These are phyloP conservation scores for Oenanthe oenanthe DNA, from an alignment of 2,113 vertebrate genomes.

Conservation along the genomic window DNA sequence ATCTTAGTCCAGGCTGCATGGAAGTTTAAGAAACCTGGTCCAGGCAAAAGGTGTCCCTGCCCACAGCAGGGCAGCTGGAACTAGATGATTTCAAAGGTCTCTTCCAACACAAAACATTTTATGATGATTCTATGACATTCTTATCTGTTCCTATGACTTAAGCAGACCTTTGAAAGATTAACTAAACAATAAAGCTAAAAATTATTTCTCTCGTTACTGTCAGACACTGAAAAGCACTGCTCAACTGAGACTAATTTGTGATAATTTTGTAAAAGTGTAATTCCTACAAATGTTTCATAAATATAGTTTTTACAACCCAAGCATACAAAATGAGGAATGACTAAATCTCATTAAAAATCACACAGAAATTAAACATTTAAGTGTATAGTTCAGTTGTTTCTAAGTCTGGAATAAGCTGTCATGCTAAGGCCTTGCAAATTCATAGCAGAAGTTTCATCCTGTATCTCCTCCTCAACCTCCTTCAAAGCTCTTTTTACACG, in stretches of 20 bases:
- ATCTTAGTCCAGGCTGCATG: not conserved
- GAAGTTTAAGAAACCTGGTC: not conserved
- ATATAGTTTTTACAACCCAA: not conserved
- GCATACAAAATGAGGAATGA: not conserved
- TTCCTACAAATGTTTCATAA: not conserved
- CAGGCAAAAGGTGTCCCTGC: not conserved
- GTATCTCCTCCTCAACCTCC: not conserved
- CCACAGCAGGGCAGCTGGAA: not conserved
- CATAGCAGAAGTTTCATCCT: not conserved
- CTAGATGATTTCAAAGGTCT: not conserved
- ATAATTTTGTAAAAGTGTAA: not conserved
- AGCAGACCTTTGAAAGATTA: not conserved
- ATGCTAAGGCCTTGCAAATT: not conserved
- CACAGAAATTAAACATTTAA: not conserved
- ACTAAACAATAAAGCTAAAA: not conserved
- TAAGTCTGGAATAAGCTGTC: not conserved
- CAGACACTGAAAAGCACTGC: not conserved
- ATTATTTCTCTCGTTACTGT: not conserved
- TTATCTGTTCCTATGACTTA: not conserved
- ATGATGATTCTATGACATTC: not conserved
- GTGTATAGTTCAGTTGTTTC: not conserved
- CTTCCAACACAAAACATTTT: not conserved
- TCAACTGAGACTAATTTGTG: not conserved
- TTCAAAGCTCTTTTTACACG: not conserved
- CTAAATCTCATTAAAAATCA: not conserved